Evolutionary conservation across 2,797 vertebrate species (phyloP).

Genomic region (Dendrocincla tyrannina): DNA sequence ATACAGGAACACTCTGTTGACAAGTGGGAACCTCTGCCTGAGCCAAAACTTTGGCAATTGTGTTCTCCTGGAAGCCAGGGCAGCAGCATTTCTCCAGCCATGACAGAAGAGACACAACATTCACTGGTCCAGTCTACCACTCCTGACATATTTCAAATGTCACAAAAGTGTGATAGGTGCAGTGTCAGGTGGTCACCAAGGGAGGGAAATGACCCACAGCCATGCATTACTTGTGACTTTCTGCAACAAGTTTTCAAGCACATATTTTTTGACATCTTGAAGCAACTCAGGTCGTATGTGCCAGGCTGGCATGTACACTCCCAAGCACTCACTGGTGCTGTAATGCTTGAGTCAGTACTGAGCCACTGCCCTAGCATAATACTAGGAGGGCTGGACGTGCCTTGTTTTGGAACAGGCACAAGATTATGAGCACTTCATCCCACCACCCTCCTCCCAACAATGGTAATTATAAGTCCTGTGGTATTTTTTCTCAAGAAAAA

Average conservation of each 20-base stretch:
- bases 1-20: not conserved
- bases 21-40: not conserved
- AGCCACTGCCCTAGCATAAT: not conserved
- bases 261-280: not conserved
- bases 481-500: slow-evolving; percentile 4
- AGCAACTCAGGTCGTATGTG: not conserved
- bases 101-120: not conserved
- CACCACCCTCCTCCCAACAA: not conserved
- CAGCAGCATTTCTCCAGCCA: not conserved
- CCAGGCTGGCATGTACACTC: slow-evolving; percentile 4
- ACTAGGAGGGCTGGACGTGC: not conserved
- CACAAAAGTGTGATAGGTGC: not conserved
- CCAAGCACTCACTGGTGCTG: not conserved
- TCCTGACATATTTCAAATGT: not conserved
- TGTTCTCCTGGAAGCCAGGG: not conserved
- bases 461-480: not conserved
- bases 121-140: not conserved
- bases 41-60: slow-evolving; percentile 1
- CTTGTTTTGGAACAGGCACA: not conserved
- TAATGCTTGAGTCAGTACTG: not conserved
- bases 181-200: not conserved
- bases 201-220: not conserved
- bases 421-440: not conserved
- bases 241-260: not conserved
- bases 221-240: not conserved